Base-by-base conservation (phyloP, 2,888 invertebrate genomes). In the Halictus quadricinctus region DNA sequence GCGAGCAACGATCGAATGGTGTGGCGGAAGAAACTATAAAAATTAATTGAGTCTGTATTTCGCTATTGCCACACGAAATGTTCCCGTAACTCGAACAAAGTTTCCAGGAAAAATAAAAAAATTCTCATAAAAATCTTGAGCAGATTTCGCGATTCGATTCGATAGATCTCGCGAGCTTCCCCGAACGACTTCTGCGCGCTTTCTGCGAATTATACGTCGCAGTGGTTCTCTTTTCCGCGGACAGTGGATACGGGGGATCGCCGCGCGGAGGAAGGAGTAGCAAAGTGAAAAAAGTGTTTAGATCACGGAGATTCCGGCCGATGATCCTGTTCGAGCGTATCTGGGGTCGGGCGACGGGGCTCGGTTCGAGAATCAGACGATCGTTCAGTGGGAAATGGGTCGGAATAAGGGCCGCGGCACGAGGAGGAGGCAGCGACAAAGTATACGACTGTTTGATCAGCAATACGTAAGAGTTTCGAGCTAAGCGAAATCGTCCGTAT, bases 371-470 rank as follows among this genome's bases (percentile, higher is more conserved):
- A 58, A 83, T 83, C 82, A 15, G 77, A 13, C 60, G 69, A 74
- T 82, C 77, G 82, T 82, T 41, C n/a, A 60, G 2, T 5, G 58
- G 60, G 69, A 82, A 82, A 77, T 82, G 77, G 73, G 70, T 74
- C 74, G 84, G 60, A 74, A 82, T 78, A 74, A 69, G 70, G 60
- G 46, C 54, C 58, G 74, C 36, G 66, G 66, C 18, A 36, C 25
- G 36, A 36, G 36, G 48, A 66, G 58, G 48, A 60, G 74, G 60
- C 78, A 29, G 60, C 78, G 78, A 74, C 77, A 72, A 64, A 75
- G 83, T 83, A 43, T 78, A 82, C 78, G 84, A 75, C 73, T 74
- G 84, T 84, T 84, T 84, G 83, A 84, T 82, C 84, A 83, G 84
- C 83, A 72, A 78, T 84, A 84, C 83, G 74, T 78, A 84, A 83